Evolutionary conservation across 2,113 vertebrate species (phyloP), one percentile per base, ranked within the genome.

Genomic region (Lontra canadensis): DNA sequence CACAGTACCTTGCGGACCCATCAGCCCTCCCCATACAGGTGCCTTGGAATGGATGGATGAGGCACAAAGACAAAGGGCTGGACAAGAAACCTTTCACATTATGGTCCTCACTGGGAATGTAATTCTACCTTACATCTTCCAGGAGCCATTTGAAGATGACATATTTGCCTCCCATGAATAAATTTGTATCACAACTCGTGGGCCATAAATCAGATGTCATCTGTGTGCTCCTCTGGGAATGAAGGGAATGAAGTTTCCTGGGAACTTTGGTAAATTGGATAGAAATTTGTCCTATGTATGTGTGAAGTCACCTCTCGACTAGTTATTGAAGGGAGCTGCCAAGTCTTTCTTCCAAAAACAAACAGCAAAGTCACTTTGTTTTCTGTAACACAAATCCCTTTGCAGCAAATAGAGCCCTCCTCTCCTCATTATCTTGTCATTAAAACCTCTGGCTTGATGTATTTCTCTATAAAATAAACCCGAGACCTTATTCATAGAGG

Each of bases 321-420:
- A 92, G 71, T 55, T 69, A 57, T 79, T 14, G 90, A 42, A 80
- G 90, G 42, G 49, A 71, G 47, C 96, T 97, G 84, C 26, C 10
- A 20, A 88, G 78, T 74, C 47, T 31, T n/a, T n/a, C 67, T 93
- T 95, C 97, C 85, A 90, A 49, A 95, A 94, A 88, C 94, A 97
- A 97, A 95, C 67, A 91, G 59, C 89, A 44, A 94, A 98, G 81
- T 82, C 31, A 9, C 94, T 90, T 95, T 98, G 98, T 98, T 95
- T 98, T 98, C 95, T 79, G 93, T 96, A 96, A 97, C 95, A 69
- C 94, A 93, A 96, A 67, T 76, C 94, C 97, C 73, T 94, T 94
- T 49, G 61, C 96, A 8, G 83, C 94, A 94, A 94, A 97, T 65
- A 97, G 96, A 86, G 88, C 83, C 81, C 44, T 88, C 71, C 87